Conservation (phyloP, 2,113 vertebrate genomes). For the Phrynosoma blainvillii region DNA sequence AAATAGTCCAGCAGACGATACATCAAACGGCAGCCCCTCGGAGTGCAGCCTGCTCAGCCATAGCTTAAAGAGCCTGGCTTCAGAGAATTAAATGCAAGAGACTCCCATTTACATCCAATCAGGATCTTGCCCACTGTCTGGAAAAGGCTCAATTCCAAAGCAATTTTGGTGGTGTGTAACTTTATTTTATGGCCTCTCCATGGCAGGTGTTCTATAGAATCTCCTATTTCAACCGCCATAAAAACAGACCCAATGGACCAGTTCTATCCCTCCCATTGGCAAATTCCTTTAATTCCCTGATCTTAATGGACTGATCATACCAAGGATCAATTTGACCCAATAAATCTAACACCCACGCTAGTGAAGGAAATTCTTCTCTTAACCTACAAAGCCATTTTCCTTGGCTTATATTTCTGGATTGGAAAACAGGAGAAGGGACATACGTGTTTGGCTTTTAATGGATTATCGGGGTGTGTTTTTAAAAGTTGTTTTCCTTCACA, state of each 20-base stretch:
- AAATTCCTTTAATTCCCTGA: background rate
- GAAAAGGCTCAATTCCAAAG: conserved; percentile 7
- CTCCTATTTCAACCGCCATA: conserved; percentile 10
- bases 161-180: background rate
- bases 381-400: accelerated
- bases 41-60: background rate
- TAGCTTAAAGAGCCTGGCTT: background rate
- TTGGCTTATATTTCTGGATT: background rate
- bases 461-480: accelerated
- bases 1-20: background rate
- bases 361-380: background rate
- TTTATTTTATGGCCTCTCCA: background rate
- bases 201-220: background rate
- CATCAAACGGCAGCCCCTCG: background rate
- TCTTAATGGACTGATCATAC: conserved; percentile 25
- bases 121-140: conserved; percentile 1
- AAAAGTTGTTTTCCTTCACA: background rate
- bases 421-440: background rate
- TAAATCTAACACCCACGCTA: background rate
- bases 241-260: background rate
- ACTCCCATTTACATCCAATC: background rate
- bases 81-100: background rate
- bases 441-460: background rate
- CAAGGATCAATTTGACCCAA: conserved; percentile 37
- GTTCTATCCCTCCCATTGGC: background rate